Conservation (phyloP, 2,797 vertebrate genomes). For the Monodelphis domestica region DNA sequence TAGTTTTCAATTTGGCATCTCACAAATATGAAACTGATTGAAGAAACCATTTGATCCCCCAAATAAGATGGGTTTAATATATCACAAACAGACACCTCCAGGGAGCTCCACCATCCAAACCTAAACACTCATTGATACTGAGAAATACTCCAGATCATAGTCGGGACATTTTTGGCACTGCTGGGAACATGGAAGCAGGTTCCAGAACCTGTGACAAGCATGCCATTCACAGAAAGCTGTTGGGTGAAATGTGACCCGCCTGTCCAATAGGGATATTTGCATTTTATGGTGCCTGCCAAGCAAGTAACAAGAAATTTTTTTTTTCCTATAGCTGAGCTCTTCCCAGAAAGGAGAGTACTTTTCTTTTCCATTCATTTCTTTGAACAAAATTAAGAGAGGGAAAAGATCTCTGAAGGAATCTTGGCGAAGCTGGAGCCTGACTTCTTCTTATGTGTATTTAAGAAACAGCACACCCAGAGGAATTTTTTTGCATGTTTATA, state of each 20-base stretch:
- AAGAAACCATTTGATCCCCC: background rate
- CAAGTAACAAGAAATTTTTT: constrained; percentile 39
- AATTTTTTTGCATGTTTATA: constrained; percentile 55
- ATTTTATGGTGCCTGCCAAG: constrained; percentile 16
- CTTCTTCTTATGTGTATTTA: constrained; percentile 10
- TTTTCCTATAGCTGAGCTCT: constrained; percentile 39
- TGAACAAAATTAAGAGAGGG: background rate
- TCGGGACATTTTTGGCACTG: background rate
- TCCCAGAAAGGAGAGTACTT: constrained; percentile 23
- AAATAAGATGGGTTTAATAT: background rate
- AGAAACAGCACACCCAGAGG: constrained; percentile 17
- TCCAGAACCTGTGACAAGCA: background rate
- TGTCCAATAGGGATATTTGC: background rate
- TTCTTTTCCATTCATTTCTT: constrained; percentile 49
- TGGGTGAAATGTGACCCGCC: background rate
- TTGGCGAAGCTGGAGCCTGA: constrained; percentile 15
- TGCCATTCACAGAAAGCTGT: background rate
- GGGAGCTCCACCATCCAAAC: background rate
- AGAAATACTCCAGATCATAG: background rate
- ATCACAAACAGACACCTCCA: background rate
- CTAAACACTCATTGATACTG: background rate
- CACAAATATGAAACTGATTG: background rate
- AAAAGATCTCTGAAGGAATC: constrained; percentile 45
- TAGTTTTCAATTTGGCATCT: background rate
- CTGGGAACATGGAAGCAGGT: background rate